phyloP scores from a whole-genome alignment of 2,888 invertebrate species.

The Drosophila prolongata region DNA sequence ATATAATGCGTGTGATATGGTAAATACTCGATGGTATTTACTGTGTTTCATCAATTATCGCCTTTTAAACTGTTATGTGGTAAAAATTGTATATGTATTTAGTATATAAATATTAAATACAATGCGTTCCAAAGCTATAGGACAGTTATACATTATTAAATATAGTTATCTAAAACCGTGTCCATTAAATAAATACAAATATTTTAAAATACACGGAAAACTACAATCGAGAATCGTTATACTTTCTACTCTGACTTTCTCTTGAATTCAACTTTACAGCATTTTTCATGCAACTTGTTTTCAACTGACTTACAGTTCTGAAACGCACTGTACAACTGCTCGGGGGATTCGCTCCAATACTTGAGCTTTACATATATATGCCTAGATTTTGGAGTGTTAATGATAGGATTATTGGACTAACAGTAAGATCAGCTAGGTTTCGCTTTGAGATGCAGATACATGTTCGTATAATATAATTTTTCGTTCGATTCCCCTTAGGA shows the following conservation, averaged over 20 bases:
- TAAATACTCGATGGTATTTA: slow-evolving; percentile 27
- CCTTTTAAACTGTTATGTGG: slow-evolving; percentile 20
- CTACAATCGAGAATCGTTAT: background rate
- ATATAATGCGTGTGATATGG: slow-evolving; percentile 23
- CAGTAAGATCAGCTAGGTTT: slow-evolving; percentile 47
- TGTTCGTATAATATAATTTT: slow-evolving; percentile 32
- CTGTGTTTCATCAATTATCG: slow-evolving; percentile 11
- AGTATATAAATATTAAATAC: slow-evolving; percentile 24
- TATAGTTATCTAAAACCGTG: background rate
- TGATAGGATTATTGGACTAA: slow-evolving; percentile 53
- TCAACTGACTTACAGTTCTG: slow-evolving; percentile 1
- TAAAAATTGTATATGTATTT: slow-evolving; percentile 44
- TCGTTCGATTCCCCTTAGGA: background rate
- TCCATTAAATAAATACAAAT: background rate
- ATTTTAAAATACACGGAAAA: background rate
- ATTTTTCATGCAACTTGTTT: background rate
- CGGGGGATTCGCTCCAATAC: slow-evolving; percentile 39
- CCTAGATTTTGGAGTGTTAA: slow-evolving; percentile 27
- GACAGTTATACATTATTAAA: background rate
- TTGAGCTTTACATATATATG: slow-evolving; percentile 47
- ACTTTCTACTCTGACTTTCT: background rate
- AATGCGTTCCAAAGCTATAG: slow-evolving; percentile 17
- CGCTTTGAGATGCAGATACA: slow-evolving; percentile 38
- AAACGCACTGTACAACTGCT: slow-evolving; percentile 31
- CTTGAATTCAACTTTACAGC: background rate